These are phyloP conservation scores for Leucophenga maculata DNA, from an alignment of 2,888 invertebrate genomes.

Conservation along the genomic window DNA sequence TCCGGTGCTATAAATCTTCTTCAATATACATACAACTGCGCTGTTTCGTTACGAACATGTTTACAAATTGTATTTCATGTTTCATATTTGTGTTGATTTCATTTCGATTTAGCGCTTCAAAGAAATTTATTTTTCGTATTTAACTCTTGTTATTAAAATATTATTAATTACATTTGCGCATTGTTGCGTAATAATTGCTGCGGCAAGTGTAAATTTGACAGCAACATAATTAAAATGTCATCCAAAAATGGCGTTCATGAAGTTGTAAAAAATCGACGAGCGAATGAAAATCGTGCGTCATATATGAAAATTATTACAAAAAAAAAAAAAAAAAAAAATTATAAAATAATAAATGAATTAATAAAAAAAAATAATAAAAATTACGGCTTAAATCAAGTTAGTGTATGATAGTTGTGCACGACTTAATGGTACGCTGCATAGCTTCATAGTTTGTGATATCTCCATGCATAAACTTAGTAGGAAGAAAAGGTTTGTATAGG, in stretches of 20 bases:
- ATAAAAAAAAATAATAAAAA: not conserved
- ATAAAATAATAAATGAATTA: not conserved
- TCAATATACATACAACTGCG: not conserved
- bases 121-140: not conserved
- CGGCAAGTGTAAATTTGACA: conserved; percentile 52
- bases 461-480: too few relatives aligned
- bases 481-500: too few relatives aligned
- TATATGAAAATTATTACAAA: not conserved
- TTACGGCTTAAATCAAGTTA: too few relatives aligned
- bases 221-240: conserved; percentile 65
- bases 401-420: too few relatives aligned
- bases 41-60: not conserved
- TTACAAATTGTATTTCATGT: not conserved
- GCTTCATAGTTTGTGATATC: too few relatives aligned
- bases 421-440: too few relatives aligned
- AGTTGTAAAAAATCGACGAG: conserved; percentile 25
- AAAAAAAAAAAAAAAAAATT: not conserved
- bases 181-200: conserved; percentile 28
- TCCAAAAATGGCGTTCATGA: conserved; percentile 42
- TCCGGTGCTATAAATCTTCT: conserved; percentile 4
- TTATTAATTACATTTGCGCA: conserved; percentile 4
- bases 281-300: not conserved
- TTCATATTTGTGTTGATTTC: not conserved
- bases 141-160: conserved; percentile 7
- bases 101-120: conserved; percentile 9